Base-by-base conservation (phyloP, 2,113 vertebrate species). In the Trematocara zebra region DNA sequence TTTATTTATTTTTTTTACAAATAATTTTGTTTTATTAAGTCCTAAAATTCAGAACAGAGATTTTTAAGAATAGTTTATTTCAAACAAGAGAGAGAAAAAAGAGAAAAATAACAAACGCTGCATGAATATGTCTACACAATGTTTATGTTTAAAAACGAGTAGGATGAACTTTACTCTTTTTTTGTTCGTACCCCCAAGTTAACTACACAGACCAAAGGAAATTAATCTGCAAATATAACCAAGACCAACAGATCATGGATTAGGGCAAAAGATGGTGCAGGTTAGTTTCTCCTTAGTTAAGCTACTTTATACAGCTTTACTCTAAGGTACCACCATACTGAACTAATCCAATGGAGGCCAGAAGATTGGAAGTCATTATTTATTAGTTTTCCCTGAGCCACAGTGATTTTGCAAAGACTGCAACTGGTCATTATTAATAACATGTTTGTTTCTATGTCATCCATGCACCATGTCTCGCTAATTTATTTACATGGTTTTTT, bases 291-390 rank as follows among this genome's bases (percentile, higher is more conserved):
- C 69, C 87, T 59, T 20, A 10, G 84, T 76, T 91, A 93, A 96
- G 91, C 91, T 87, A 81, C 93, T 95, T 95, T 80, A 93, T 91
- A 74, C 83, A 95, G 94, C 91, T 95, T 96, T 93, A 93, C 80
- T 81, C 83, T 28, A 88, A 87, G 84, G 88, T 83, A 91, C 23
- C 92, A 93, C 67, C 20, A 42, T 91, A 88, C 17, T 91, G 84
- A 88, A 92, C 92, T 91, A 94, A 86, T 85, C 67, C 14, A 61
- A 56, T 15, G 2, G 10, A 18, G 84, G 72, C 20, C 80, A 80
- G 72, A 44, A 61, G 80, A 61, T 81, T 47, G 42, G 54, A 88
- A 87, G 15, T 74, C 90, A 86, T 85, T 89, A 87, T 84, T 69
- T 85, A 64, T 83, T 52, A 54, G 53, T 44, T 79, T 80, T 28